Conservation (phyloP, 2,797 vertebrate genomes). For the Chiroxiphia lanceolata region DNA sequence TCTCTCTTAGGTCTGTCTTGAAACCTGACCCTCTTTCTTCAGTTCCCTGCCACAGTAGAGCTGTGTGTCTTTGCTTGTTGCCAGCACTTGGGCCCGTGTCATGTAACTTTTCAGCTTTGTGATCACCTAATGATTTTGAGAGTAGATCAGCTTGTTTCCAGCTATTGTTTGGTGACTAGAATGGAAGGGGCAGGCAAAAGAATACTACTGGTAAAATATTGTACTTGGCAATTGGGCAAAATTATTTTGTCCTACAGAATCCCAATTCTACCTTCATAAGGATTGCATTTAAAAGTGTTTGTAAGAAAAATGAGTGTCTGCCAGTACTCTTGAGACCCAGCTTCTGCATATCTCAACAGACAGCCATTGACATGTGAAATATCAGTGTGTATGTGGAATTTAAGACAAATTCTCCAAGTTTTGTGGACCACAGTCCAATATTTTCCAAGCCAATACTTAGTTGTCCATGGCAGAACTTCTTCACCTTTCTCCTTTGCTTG, state of each 20-base stretch:
- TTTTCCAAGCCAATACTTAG: neutral
- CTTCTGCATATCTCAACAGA: neutral
- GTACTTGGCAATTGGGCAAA: neutral
- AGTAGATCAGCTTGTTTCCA: neutral
- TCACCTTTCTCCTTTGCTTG: neutral
- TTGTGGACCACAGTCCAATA: neutral
- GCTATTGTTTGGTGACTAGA: neutral
- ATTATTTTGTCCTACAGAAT: neutral
- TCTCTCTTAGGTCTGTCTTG: neutral
- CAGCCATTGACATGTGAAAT: neutral
- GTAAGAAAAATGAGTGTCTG: neutral
- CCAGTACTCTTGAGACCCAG: neutral
- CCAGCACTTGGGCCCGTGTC: fast-evolving
- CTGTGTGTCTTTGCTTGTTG: neutral
- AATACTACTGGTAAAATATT: neutral
- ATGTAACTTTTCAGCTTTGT: neutral
- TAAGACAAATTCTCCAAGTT: neutral
- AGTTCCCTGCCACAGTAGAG: neutral
- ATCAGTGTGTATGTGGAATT: neutral
- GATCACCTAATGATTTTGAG: neutral
- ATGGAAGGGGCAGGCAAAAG: neutral
- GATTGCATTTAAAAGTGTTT: neutral
- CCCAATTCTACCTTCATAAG: neutral
- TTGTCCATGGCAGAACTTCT: neutral
- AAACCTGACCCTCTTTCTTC: neutral